A percentile compares a stretch with the other conserved stretches of the same genome.
These are phyloP conservation scores for Urocitellus parryii DNA, from an alignment of 2,113 vertebrate genomes.

Conservation along the genomic window DNA sequence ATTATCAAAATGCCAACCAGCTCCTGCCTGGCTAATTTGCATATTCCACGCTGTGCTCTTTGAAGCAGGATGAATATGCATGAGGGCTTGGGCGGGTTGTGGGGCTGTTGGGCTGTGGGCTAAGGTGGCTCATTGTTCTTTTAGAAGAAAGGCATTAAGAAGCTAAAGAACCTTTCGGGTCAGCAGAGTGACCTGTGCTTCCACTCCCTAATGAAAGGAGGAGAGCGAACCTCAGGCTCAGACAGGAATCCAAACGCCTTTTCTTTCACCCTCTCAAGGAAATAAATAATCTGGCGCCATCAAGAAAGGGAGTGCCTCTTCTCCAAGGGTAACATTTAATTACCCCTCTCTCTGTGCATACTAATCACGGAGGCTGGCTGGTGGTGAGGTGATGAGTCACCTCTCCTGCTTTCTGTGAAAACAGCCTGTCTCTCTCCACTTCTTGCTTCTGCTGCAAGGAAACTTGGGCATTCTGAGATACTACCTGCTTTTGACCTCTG, in stretches of 20 bases:
- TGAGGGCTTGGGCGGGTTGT: conserved; percentile 41
- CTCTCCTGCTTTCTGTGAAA: not conserved
- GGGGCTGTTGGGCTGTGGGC: conserved; percentile 55
- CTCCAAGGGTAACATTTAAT: conserved; percentile 61
- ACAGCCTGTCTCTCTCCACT: not conserved
- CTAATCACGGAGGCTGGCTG: conserved; percentile 7
- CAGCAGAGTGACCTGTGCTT: not conserved
- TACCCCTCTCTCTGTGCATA: conserved; percentile 12
- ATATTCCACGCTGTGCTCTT: conserved; percentile 80
- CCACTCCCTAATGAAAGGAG: not conserved
- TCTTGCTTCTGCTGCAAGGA: not conserved
- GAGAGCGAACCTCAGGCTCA: not conserved
- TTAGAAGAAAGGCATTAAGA: conserved; percentile 38
- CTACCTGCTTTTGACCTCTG: not conserved
- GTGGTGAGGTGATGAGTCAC: not conserved
- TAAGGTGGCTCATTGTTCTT: conserved; percentile 74
- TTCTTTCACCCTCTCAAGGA: conserved; percentile 46
- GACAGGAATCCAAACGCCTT: not conserved
- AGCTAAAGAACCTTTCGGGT: not conserved
- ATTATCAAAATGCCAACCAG: conserved; percentile 83
- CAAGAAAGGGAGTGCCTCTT: not conserved
- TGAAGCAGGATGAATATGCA: conserved; percentile 84
- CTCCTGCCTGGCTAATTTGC: conserved; percentile 78
- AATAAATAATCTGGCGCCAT: conserved; percentile 58
- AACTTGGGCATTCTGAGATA: not conserved